Percentiles rank a stretch among this genome's conserved stretches.
Conservation (phyloP, 2,113 vertebrate genomes). For the Stegostoma tigrinum region DNA sequence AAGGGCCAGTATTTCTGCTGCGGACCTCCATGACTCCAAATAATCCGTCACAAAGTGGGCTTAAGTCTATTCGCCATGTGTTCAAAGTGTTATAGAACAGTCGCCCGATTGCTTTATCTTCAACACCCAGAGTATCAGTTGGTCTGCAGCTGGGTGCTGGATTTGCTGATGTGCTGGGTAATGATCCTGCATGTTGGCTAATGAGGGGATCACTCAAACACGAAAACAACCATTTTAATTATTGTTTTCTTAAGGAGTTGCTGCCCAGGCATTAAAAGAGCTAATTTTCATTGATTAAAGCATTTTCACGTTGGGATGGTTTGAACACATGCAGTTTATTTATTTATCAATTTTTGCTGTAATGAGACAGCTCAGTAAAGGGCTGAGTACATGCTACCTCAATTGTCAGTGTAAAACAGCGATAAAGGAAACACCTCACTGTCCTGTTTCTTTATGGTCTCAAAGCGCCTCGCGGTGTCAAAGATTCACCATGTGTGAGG, state of each 20-base stretch:
- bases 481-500: no score
- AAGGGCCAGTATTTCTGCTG: no score
- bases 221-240: neutral
- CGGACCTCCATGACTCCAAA: no score
- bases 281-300: constrained; percentile 10
- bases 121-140: neutral
- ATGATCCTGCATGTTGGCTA: neutral
- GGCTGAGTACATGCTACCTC: neutral
- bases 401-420: neutral
- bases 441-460: neutral
- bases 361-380: neutral
- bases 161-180: neutral
- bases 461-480: neutral
- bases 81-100: neutral
- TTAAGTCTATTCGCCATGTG: neutral
- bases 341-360: neutral
- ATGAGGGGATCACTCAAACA: neutral
- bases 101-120: neutral
- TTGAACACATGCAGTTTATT: neutral
- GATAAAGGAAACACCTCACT: neutral
- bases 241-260: neutral
- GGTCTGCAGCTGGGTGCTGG: neutral
- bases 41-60: neutral
- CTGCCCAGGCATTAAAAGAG: neutral
- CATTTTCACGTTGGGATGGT: neutral